Base-by-base conservation (phyloP, 2,113 vertebrate genomes). In the Elephas maximus region DNA sequence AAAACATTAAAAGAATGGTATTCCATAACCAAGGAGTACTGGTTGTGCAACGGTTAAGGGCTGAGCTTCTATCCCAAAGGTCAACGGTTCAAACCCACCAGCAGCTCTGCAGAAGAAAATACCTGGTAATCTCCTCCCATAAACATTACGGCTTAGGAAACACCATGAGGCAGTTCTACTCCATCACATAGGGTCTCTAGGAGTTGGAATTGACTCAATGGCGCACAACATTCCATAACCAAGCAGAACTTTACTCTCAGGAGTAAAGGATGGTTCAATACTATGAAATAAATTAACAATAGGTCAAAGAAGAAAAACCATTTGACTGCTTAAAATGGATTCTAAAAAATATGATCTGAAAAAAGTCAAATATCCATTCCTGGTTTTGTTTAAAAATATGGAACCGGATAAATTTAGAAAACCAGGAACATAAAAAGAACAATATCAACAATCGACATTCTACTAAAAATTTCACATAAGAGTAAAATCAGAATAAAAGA, bases 401-500 rank as follows among this genome's bases (percentile, higher is more conserved):
- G 14, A 57, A 57, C 11, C 53, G 15, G 53, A 14, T 12, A 57
- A 57, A 57, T 57, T 86, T 77, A 93, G 17, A 41, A 93, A 95
- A 90, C 33, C 51, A 93, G 28, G 71, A 90, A 53, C 57, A 51
- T 26, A 60, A 62, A 95, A 92, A 60, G 21, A 81, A 74, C 62
- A 90, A 51, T 48, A 90, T 81, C 8, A 67, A 80, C 53, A 84
- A 85, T 20, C 37, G 93, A 93, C 23, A 90, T 76, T 21, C 48
- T 45, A 86, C 11, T 93, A 67, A 93, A 94, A 91, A 87, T 86
- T 95, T 84, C 65, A 67, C 15, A 24, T 57, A 90, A 77, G 57
- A 83, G 77, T 69, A 95, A 93, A 96, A 93, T 86, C 10, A 76
- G 86, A 93, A 91, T 24, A 41, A 73, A 82, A 76, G 26, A 41